A percentile compares a stretch with the other conserved stretches of the same genome.
Evolutionary conservation across 2,113 vertebrate species (phyloP).

Genomic region (Sprattus sprattus): DNA sequence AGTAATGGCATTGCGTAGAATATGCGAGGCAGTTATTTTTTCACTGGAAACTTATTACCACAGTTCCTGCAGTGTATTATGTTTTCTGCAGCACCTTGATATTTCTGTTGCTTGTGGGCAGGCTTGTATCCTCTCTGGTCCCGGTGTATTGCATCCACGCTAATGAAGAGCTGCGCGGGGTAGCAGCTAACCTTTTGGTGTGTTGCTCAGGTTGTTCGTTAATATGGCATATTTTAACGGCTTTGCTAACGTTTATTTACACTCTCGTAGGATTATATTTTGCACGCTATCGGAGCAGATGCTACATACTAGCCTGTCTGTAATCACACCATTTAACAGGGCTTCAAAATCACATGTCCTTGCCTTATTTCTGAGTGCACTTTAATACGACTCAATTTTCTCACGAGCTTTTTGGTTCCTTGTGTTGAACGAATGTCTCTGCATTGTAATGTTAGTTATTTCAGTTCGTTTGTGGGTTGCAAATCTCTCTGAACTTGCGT

Average conservation of each 20-base stretch:
- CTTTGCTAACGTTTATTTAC: not conserved
- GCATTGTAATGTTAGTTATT: not conserved
- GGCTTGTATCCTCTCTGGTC: too few species aligned
- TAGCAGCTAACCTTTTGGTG: not conserved
- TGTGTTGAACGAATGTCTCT: not conserved
- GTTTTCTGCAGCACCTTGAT: too few species aligned
- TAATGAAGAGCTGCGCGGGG: too few species aligned
- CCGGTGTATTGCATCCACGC: too few species aligned
- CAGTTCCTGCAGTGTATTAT: too few species aligned
- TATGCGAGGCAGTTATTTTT: not conserved
- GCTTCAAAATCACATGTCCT: not conserved
- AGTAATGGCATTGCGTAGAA: not conserved
- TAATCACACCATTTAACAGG: not conserved
- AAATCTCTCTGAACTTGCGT: too few species aligned
- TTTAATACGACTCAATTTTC: not conserved
- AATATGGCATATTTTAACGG: slow-evolving; percentile 1
- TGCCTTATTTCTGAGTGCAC: slow-evolving; percentile 5
- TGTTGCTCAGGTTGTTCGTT: not conserved
- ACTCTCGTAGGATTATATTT: not conserved
- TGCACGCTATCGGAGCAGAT: not conserved
- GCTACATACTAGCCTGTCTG: slow-evolving; percentile 25
- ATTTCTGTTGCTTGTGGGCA: too few species aligned
- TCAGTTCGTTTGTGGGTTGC: too few species aligned
- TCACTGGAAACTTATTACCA: too few species aligned
- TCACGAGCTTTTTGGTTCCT: slow-evolving; percentile 24